phyloP scores from a whole-genome alignment of 2,797 vertebrate species.

The Nannoperca australis region DNA sequence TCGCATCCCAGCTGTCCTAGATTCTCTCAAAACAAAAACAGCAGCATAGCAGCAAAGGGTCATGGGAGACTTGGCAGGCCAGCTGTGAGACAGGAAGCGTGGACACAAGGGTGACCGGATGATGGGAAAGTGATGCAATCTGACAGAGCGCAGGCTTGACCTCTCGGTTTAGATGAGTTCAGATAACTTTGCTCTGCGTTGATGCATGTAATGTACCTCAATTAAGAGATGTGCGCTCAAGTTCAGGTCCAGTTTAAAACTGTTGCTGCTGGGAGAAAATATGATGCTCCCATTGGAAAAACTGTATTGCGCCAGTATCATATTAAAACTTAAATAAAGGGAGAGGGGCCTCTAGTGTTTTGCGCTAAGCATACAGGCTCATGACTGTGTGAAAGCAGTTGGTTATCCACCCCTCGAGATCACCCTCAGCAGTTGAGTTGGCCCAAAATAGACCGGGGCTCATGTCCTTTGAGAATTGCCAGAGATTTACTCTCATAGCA shows the following conservation, averaged over 20 bases:
- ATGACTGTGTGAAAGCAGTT: conserved; percentile 79
- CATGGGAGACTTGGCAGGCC: conserved; percentile 82
- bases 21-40: conserved; percentile 80
- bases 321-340: conserved; percentile 51
- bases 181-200: conserved; percentile 41
- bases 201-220: conserved; percentile 52
- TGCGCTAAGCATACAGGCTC: conserved; percentile 38
- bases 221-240: conserved; percentile 34
- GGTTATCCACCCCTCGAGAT: conserved; percentile 71
- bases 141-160: conserved; percentile 67
- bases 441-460: conserved; percentile 75
- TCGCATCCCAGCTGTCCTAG: conserved; percentile 75
- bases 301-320: conserved; percentile 32
- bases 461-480: conserved; percentile 70
- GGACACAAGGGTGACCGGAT: conserved; percentile 77
- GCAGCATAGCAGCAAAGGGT: conserved; percentile 78
- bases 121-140: conserved; percentile 83
- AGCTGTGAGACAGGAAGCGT: conserved; percentile 85
- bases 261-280: background rate
- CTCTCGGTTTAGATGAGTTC: conserved; percentile 56
- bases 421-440: conserved; percentile 67
- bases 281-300: conserved; percentile 15
- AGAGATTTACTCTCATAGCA: conserved; percentile 71
- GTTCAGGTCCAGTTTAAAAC: conserved; percentile 18
- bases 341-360: conserved; percentile 48